These are phyloP conservation scores for Cirrhinus mrigala DNA, from an alignment of 2,797 vertebrate species.

Conservation along the genomic window DNA sequence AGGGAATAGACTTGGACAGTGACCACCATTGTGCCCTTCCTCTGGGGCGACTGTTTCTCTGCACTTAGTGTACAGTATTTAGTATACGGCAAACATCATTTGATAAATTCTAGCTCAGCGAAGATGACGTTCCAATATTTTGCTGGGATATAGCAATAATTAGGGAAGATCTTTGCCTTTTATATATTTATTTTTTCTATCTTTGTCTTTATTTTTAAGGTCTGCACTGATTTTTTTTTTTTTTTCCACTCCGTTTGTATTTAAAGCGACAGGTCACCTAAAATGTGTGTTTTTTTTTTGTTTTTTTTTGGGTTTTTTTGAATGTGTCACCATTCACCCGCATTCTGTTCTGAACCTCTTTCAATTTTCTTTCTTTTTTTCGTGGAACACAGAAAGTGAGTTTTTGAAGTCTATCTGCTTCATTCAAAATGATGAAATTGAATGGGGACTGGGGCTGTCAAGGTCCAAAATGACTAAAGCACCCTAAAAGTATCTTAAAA, in stretches of 20 bases:
- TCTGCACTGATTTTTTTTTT: neutral
- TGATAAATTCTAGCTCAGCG: constrained; percentile 4
- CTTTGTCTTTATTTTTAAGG: neutral
- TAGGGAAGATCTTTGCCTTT: constrained; percentile 2
- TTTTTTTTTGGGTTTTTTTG: too few species aligned
- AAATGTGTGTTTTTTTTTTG: neutral
- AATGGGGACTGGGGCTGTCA: neutral
- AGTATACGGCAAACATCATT: neutral
- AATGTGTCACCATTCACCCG: neutral
- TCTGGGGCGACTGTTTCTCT: constrained; percentile 15
- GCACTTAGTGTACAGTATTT: constrained; percentile 13
- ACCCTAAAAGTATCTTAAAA: neutral
- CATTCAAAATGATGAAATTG: neutral
- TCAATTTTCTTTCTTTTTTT: neutral
- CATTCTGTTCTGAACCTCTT: neutral
- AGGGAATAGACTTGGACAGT: constrained; percentile 30
- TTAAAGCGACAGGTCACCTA: neutral
- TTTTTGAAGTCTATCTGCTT: neutral
- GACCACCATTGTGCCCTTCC: neutral
- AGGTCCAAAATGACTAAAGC: neutral
- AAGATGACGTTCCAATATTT: neutral
- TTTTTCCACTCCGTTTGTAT: neutral
- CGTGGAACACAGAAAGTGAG: neutral
- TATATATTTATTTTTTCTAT: neutral
- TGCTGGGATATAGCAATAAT: constrained; percentile 12